Base-by-base conservation (phyloP, 2,797 vertebrate species). In the Echiichthys vipera region DNA sequence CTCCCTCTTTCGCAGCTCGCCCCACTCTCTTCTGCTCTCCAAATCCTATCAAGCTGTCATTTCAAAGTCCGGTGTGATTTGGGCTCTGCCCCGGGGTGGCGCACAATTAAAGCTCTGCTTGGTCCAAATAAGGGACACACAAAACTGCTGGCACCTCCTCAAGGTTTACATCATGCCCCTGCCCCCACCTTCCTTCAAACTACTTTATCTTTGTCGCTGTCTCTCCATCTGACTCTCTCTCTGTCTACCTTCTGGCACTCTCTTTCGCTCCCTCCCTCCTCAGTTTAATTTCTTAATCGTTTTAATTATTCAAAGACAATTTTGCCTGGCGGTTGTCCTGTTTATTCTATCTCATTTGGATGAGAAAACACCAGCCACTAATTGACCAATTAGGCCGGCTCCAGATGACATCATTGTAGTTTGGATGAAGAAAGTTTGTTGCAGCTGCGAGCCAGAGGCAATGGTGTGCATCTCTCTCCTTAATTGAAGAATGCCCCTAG, bases 131-230 rank as follows among this genome's bases (percentile, higher is more conserved):
- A 91, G 89, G 92, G 93, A 94, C 94, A 94, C 94, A 95, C 94
- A 95, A 43, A 87, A 94, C 94, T 91, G 89, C 95, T 99, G 97
- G 97, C 96, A 93, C 79, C 81, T 91, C 91, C 94, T 97, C 95
- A 96, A 97, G 92, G 91, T 95, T 97, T 96, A 97, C 97, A 96
- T 97, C 97, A 99, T 96, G 93, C 93, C 17, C 72, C 54, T 50
- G 29, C 54, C 7, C 25, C 50, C 15, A 24, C 22, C 36, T 65
- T 54, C 34, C 61, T 71, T 77, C n/a, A 83, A 64, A 79, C 70
- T 64, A 76, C 50, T 43, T 65, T 59, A 56, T 86, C 63, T 65
- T 50, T 68, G 34, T 62, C 7, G 4, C 39, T 64, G 24, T 84
- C 74, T 53, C 57, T 63, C 71, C 2, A 5, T 27, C 65, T n/a